Base-by-base conservation (phyloP, 2,113 vertebrate genomes). In the Neomonachus schauinslandi region DNA sequence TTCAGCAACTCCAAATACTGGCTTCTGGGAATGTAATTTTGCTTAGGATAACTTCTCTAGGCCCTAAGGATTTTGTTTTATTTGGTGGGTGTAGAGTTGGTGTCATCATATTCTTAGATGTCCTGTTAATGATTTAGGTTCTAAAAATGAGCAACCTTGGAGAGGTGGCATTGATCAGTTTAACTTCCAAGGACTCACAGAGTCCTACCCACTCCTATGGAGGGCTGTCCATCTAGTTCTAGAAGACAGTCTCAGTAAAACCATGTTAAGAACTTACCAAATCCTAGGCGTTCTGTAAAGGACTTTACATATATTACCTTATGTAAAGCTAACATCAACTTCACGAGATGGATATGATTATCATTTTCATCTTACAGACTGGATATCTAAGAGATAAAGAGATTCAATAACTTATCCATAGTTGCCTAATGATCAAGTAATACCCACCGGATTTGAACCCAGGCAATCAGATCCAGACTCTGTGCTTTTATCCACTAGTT, bases 1-100 rank as follows among this genome's bases (percentile, higher is more conserved):
- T 71, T 89, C 83, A 72, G 83, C 59, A 90, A 39, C 67, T 87
- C 76, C 76, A 87, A 72, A 87, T 63, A 82, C 15, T 36, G 53
- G 87, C 39, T 79, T 94, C 39, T 46, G 33, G 39, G 33, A 88
- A 51, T 26, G 16, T n/a, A 84, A 85, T 89, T 97, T 97, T 95
- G 28, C 49, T 26, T 57, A 19, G 39, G 57, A 61, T 63, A 77
- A 74, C 31, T 92, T 24, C 36, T 92, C 26, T 80, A 69, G 15
- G 5, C 53, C 36, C 18, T 87, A 28, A 65, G 36, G 49, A 76
- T 74, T 91, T 84, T 92, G 26, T 57, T 33, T 84, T 69, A 69
- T 76, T 80, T 72, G 33, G 57, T 74, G 57, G 18, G 16, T 69
- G 4, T 76, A 31, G 22, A 63, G 19, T 74, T 1, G 13, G 15